These are phyloP conservation scores for Lycocerus yunnanus DNA, from an alignment of 2,888 invertebrate species.

Conservation along the genomic window DNA sequence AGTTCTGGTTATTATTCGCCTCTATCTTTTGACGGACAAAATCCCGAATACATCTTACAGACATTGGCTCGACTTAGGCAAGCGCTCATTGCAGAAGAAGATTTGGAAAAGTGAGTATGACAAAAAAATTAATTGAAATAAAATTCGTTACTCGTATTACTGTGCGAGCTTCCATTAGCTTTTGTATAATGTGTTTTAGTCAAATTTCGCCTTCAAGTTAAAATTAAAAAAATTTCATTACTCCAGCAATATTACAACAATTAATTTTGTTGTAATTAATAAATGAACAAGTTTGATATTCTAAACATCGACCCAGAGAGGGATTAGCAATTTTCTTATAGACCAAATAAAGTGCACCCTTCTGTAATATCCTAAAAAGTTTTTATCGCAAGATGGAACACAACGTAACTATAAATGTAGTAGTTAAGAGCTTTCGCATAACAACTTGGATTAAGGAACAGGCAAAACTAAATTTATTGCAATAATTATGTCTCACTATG, in stretches of 20 bases:
- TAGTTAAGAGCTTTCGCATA: background rate
- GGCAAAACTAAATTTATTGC: background rate
- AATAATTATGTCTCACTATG: background rate
- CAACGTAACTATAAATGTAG: background rate
- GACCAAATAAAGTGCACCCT: background rate
- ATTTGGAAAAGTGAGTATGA: conserved; percentile 74
- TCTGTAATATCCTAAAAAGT: background rate
- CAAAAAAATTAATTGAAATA: background rate
- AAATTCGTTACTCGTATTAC: background rate
- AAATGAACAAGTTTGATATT: background rate
- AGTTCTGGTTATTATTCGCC: conserved; percentile 51
- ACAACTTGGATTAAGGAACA: background rate
- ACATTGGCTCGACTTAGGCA: conserved; percentile 77
- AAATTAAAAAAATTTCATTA: background rate
- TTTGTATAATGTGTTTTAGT: background rate
- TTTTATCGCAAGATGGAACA: background rate
- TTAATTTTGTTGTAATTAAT: too few relatives aligned
- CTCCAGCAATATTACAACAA: background rate
- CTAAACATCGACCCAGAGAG: background rate
- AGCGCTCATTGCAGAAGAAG: conserved; percentile 76
- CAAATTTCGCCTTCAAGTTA: background rate
- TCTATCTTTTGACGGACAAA: conserved; percentile 64
- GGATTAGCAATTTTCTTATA: background rate
- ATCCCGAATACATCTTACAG: conserved; percentile 79
- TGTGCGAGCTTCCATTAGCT: background rate